phyloP scores from a whole-genome alignment of 2,888 invertebrate species.

The Drosophila greeni region DNA sequence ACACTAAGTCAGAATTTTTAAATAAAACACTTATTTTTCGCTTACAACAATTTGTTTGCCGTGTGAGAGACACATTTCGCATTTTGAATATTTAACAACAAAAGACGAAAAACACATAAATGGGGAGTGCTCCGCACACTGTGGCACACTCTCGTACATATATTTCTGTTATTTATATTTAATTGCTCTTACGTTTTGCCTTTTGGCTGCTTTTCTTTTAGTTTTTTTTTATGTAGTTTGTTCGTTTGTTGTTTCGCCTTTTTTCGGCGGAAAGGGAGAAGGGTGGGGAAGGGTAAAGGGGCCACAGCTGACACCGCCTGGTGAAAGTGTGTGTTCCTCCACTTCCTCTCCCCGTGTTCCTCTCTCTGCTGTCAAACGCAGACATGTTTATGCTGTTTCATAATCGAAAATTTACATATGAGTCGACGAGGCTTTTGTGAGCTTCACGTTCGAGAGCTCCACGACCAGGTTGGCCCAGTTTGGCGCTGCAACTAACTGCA shows the following conservation, averaged over 20 bases:
- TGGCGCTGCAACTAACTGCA: conserved; percentile 27
- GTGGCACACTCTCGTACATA: neutral
- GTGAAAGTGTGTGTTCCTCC: conserved; percentile 60
- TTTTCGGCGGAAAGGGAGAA: conserved; percentile 26
- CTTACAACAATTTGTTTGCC: neutral
- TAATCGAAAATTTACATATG: conserved; percentile 61
- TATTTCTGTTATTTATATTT: conserved; percentile 31
- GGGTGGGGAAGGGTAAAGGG: conserved; percentile 34
- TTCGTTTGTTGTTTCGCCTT: conserved; percentile 47
- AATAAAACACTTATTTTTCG: too few species aligned
- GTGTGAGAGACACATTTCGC: conserved; percentile 19
- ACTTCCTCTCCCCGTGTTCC: neutral
- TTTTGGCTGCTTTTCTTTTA: conserved; percentile 45
- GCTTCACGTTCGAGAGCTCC: conserved; percentile 10
- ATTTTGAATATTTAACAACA: conserved; percentile 20
- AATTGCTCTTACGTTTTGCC: conserved; percentile 40
- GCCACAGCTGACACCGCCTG: conserved; percentile 62
- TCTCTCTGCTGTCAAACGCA: conserved; percentile 31
- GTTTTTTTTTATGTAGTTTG: conserved; percentile 43
- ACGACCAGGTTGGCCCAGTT: conserved; percentile 31
- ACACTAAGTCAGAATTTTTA: too few species aligned
- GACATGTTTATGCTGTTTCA: conserved; percentile 63
- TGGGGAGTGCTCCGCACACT: conserved; percentile 22
- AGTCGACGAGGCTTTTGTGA: conserved; percentile 24
- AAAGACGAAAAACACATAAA: conserved; percentile 17